A percentile compares a stretch with the other conserved stretches of the same genome.
Evolutionary conservation across 2,888 invertebrate genomes (phyloP).

Genomic region (Carabus problematicus): DNA sequence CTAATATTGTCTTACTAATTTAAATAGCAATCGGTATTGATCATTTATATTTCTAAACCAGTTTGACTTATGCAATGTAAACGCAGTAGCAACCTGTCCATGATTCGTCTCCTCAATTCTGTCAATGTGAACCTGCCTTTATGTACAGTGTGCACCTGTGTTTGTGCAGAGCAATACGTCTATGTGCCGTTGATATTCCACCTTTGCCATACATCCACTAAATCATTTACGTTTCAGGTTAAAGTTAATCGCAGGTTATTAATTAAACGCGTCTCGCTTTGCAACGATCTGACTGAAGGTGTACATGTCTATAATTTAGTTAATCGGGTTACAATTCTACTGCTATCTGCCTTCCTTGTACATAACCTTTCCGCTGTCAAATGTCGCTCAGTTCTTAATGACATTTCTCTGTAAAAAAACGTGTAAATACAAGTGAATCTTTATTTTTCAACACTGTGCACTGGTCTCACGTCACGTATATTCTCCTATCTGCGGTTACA

Average conservation of each 20-base stretch:
- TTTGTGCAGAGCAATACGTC: not conserved
- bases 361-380: too few relatives aligned
- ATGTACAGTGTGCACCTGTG: too few relatives aligned
- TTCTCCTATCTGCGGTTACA: not conserved
- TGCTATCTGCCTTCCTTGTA: too few relatives aligned
- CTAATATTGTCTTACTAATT: too few relatives aligned
- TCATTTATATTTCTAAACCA: too few relatives aligned
- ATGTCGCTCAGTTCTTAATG: too few relatives aligned
- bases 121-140: not conserved
- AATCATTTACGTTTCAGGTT: constrained; percentile 19
- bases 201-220: constrained; percentile 4
- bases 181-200: constrained; percentile 4
- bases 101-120: not conserved
- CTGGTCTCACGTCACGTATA: too few relatives aligned
- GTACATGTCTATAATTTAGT: not conserved
- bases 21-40: too few relatives aligned
- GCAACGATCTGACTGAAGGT: constrained; percentile 11
- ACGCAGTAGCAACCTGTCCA: not conserved
- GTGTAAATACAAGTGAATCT: too few relatives aligned
- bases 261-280: constrained; percentile 22
- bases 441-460: too few relatives aligned
- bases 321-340: not conserved
- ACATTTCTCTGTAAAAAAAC: too few relatives aligned
- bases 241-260: constrained; percentile 22
- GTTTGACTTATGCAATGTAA: not conserved